These are phyloP conservation scores for Cliona cf. orientalis DNA, from an alignment of 37 sponge, comb jelly and placozoan genomes.

Conservation along the genomic window DNA sequence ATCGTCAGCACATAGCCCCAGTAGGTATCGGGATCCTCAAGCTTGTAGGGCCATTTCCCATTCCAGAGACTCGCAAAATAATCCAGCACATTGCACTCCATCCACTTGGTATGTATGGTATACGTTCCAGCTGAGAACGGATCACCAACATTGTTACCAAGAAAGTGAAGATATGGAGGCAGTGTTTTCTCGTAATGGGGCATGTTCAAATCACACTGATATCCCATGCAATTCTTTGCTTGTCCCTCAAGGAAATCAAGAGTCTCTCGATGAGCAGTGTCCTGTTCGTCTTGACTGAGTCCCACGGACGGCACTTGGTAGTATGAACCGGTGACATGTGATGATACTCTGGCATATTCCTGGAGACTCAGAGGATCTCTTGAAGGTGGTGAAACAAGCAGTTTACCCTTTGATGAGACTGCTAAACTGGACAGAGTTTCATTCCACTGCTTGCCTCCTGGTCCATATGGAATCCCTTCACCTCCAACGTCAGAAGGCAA, in stretches of 20 bases:
- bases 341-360: not conserved
- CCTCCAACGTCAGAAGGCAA: too few species aligned
- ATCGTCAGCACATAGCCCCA: slow-evolving; percentile 47
- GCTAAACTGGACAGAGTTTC: slow-evolving; percentile 3
- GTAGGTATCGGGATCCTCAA: slow-evolving; percentile 32
- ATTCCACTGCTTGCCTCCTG: slow-evolving; percentile 5
- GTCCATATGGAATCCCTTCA: too few species aligned
- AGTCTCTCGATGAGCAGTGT: not conserved
- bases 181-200: not conserved
- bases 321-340: not conserved
- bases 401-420: not conserved
- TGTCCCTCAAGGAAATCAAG: not conserved
- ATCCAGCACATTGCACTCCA: slow-evolving; percentile 44
- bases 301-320: slow-evolving; percentile 47
- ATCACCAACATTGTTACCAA: slow-evolving; percentile 32
- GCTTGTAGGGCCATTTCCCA: slow-evolving; percentile 38
- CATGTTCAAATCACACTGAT: not conserved
- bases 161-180: not conserved
- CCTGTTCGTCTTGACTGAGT: not conserved
- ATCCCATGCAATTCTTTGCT: slow-evolving; percentile 5
- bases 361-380: slow-evolving; percentile 14
- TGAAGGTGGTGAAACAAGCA: slow-evolving; percentile 11
- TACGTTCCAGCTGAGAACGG: slow-evolving; percentile 9
- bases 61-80: slow-evolving; percentile 30
- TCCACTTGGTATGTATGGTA: slow-evolving; percentile 17